These are phyloP conservation scores for Cossypha dichroa DNA, from an alignment of 2,797 vertebrate species.

Conservation along the genomic window DNA sequence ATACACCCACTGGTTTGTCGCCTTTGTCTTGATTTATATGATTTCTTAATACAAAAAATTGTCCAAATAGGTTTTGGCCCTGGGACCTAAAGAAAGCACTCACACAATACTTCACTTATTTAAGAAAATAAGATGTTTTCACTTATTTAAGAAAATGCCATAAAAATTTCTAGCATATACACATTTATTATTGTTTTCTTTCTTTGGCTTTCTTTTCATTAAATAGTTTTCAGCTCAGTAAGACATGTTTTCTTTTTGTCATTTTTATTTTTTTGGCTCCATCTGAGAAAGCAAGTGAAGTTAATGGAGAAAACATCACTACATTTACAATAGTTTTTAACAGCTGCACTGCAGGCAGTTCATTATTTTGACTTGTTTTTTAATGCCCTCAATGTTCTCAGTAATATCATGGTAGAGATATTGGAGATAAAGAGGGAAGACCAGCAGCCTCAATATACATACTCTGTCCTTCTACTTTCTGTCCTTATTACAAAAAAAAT, in stretches of 20 bases:
- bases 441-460: not conserved
- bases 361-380: conserved; percentile 35
- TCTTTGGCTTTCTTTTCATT: not conserved
- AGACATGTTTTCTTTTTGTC: not conserved
- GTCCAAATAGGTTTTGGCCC: not conserved
- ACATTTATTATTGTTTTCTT: not conserved
- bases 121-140: not conserved
- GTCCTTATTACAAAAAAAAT: not conserved
- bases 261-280: not conserved
- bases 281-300: not conserved
- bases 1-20: not conserved
- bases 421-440: not conserved
- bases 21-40: not conserved
- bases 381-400: not conserved
- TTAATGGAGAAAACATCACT: conserved; percentile 28
- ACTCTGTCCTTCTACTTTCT: not conserved
- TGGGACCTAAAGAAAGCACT: not conserved
- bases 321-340: conserved; percentile 17
- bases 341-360: conserved; percentile 36
- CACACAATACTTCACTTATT: not conserved
- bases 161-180: not conserved
- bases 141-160: not conserved
- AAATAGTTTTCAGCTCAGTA: not conserved
- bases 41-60: not conserved
- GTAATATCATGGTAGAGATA: not conserved